Evolutionary conservation across 1,140 invertebrate species (phyloP), one percentile per base, ranked within the genome.

Genomic region (Oppia nitens): DNA sequence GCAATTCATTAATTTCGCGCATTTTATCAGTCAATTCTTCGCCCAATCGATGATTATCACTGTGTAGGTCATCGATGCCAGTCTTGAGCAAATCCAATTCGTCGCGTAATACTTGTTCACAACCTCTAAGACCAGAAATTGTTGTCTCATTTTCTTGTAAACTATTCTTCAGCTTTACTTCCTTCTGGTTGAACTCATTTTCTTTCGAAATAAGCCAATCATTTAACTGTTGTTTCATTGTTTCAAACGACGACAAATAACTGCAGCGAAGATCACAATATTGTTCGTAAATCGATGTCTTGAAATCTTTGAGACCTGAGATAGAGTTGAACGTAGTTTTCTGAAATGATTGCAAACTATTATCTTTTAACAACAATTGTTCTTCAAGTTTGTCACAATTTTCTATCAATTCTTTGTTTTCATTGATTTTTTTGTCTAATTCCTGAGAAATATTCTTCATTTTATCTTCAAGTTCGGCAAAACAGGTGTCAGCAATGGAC

Each of bases 401-500:
- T 40, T 40, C 32, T 40, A 9, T 6, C 6, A 40, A 9, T 40
- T 6, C 32, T 40, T 9, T 40, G 6, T 9, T 6, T 40, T 40
- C 32, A 40, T 40, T 40, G 17, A 17, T 9, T 40, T 40, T 40
- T 9, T 40, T 17, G 6, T 9, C 17, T 40, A 40, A 40, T 40
- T 40, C 6, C 17, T 40, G 6, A 40, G 6, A 6, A 40, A 40
- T 9, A 40, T 40, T 40, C 17, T 40, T 17, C 6, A 50, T 9
- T 55, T 23, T 25, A 64, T 58, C 56, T 40, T 40, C 32, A 6
- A 40, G 32, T 40, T 40, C 32, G 17, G 6, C 32, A 40, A 40
- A 40, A 40, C 17, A 6, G 6, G 17, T 40, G 6, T 6, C 17
- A 40, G 32, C 17, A 17, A 40, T 9, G 17, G 32, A 40, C 32